Evolutionary conservation across 1,140 invertebrate genomes (phyloP).

Genomic region (Leptoteleia sp.): DNA sequence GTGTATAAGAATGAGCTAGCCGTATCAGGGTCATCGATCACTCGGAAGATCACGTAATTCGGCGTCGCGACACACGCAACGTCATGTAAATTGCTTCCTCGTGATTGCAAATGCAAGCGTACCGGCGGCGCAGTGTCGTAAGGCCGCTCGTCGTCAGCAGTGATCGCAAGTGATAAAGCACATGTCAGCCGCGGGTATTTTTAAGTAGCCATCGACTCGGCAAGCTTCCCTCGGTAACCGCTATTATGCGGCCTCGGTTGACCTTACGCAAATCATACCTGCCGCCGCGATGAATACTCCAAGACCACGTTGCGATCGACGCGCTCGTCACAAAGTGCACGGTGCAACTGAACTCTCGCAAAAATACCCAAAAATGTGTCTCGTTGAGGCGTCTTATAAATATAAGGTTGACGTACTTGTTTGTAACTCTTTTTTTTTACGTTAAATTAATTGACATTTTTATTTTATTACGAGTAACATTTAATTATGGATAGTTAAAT

Average conservation of each 20-base stretch:
- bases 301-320: too few species aligned
- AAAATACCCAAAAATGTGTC: too few species aligned
- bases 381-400: too few species aligned
- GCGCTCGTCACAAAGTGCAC: too few species aligned
- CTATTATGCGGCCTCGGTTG: conserved; percentile 3
- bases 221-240: conserved; percentile 3
- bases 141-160: conserved; percentile 57
- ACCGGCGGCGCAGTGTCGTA: conserved; percentile 23
- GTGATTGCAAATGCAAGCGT: conserved; percentile 52
- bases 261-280: conserved; percentile 43
- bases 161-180: conserved; percentile 63
- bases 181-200: conserved; percentile 52
- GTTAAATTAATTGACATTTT: too few species aligned
- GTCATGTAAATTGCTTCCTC: conserved; percentile 64
- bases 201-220: conserved; percentile 32
- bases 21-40: conserved; percentile 60
- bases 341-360: too few species aligned
- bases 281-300: too few species aligned
- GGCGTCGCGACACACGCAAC: conserved; percentile 62
- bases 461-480: too few species aligned
- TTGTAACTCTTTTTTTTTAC: too few species aligned
- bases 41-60: conserved; percentile 58
- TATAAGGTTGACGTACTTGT: too few species aligned
- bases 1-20: conserved; percentile 14
- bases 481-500: too few species aligned